Percentiles rank a stretch among this genome's conserved stretches.
Conservation (phyloP, 2,113 vertebrate genomes). For the Chinchilla lanigera region DNA sequence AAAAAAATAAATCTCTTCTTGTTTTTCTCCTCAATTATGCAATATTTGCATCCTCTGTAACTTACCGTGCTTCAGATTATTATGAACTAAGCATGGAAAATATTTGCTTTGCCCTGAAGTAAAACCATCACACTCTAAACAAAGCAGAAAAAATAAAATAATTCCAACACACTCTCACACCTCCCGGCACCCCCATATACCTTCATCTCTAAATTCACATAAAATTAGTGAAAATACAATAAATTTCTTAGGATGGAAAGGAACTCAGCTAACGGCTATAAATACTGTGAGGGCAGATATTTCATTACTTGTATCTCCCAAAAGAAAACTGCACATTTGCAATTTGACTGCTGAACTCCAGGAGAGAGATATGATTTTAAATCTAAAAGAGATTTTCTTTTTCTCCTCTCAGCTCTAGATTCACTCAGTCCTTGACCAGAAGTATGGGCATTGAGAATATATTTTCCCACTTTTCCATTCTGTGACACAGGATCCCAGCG, state of each 20-base stretch:
- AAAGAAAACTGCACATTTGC: background rate
- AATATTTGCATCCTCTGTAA: background rate
- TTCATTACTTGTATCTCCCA: background rate
- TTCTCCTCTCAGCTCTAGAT: background rate
- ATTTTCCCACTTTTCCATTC: background rate
- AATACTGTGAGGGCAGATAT: background rate
- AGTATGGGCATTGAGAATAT: background rate
- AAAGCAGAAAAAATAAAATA: background rate
- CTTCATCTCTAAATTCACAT: conserved; percentile 14
- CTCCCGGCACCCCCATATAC: background rate
- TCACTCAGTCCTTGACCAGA: background rate
- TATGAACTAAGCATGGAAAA: background rate
- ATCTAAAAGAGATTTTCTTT: background rate
- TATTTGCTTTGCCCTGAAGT: background rate
- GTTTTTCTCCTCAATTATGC: background rate
- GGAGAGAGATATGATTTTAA: background rate
- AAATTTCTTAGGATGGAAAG: background rate
- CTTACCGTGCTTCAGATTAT: background rate
- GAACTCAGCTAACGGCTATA: background rate
- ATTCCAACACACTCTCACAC: background rate
- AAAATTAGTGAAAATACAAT: background rate
- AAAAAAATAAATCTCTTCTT: background rate
- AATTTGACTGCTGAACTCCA: background rate
- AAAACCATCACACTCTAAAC: background rate
- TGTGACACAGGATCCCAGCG: background rate